Percentiles rank a stretch among this genome's conserved stretches.
Conservation (phyloP, 2,113 vertebrate species). For the Cochlearius cochlearius region DNA sequence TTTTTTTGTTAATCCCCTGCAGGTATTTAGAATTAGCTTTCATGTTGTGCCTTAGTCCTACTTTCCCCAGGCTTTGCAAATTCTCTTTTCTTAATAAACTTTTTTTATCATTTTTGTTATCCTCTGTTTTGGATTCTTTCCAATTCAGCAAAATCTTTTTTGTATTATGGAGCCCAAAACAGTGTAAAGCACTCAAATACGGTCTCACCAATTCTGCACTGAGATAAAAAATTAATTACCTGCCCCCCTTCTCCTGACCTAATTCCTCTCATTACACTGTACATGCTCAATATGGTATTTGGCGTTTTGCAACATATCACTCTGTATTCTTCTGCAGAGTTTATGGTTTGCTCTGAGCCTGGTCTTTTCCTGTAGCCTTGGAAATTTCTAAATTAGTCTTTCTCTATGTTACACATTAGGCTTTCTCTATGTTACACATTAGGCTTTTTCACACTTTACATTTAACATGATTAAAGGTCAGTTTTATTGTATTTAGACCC, state of each 20-base stretch:
- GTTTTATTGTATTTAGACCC: neutral
- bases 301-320: neutral
- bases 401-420: neutral
- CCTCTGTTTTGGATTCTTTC: slow-evolving; percentile 22
- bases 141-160: slow-evolving; percentile 41
- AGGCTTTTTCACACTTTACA: neutral
- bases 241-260: slow-evolving; percentile 48
- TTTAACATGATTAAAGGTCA: neutral
- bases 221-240: slow-evolving; percentile 63
- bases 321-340: slow-evolving; percentile 9
- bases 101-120: slow-evolving; percentile 34
- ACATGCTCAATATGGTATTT: slow-evolving; percentile 2
- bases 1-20: slow-evolving; percentile 48
- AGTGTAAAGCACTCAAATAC: neutral
- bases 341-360: neutral
- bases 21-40: slow-evolving; percentile 65
- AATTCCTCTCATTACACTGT: slow-evolving; percentile 43
- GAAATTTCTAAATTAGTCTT: slow-evolving; percentile 32
- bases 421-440: neutral
- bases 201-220: slow-evolving; percentile 4
- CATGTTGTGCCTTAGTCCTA: slow-evolving; percentile 24
- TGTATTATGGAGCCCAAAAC: neutral
- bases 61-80: slow-evolving; percentile 41
- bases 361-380: neutral
- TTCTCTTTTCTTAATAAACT: slow-evolving; percentile 33